Evolutionary conservation across 2,113 vertebrate species (phyloP), one percentile per base, ranked within the genome.

Genomic region (Hymenochirus boettgeri): DNA sequence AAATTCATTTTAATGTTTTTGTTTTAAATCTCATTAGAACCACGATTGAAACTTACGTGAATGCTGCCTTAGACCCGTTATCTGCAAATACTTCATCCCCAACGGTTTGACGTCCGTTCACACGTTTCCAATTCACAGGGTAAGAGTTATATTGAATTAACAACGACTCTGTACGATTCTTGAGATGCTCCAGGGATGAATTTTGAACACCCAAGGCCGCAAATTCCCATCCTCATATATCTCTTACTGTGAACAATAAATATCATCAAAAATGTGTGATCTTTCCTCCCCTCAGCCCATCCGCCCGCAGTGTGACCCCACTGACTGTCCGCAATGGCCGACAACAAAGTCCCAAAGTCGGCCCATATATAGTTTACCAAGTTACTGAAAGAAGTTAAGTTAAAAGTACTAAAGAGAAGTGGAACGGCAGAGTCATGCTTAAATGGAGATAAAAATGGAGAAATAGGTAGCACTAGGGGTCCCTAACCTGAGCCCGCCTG

Each of bases 71-170:
- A 98, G 84, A 0, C 96, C 96, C 95, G 0, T 98, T 98, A 77
- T 98, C 95, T 0, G 96, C 94, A 0, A n/a, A n/a, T n/a, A 99
- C 97, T 83, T 98, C 98, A 73, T 99, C 95, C 7, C 96, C 95
- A 7, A 99, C 82, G 0, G 96, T 99, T 84, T 98, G 95, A 31
- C 90, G 90, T 7, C 96, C 96, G 0, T 99, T 97, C 70, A 99
- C 84, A 59, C 87, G 89, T 71, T 99, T 95, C 0, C 85, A 90
- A 1, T 98, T 94, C 74, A 97, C 86, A 0, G 80, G 85, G 79
- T 94, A 99, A 67, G 70, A 83, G 53, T 75, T 74, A 58, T 99
- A 98, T 79, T 98, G 95, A 35, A 93, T 90, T 1, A 83, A 86
- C 93, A 99, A 97, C 60, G 95, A 99, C 23, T 92, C 91, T 0